Conservation (phyloP, 2,113 vertebrate species). For the Tetraodon nigroviridis region DNA sequence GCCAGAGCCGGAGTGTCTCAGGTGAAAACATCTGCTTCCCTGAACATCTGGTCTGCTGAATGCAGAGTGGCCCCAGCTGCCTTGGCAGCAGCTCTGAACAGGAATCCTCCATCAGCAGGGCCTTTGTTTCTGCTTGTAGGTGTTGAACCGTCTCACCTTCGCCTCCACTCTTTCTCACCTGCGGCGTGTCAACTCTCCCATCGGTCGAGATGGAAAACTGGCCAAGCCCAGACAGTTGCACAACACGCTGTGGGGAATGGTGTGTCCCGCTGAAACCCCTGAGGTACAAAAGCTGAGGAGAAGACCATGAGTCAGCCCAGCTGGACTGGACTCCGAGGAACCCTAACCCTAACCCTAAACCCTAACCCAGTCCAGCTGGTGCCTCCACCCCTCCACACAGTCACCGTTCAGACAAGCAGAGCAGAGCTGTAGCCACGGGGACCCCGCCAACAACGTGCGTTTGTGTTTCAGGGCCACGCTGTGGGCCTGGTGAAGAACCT, state of each 20-base stretch:
- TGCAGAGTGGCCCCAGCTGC: too few relatives aligned
- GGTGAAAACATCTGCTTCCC: constrained; percentile 62
- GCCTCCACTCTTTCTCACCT: constrained; percentile 95
- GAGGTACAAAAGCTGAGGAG: constrained; percentile 75
- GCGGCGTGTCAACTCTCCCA: constrained; percentile 92
- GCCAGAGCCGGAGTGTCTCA: constrained; percentile 96
- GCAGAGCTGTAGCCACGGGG: not conserved
- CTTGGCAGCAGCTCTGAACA: too few relatives aligned
- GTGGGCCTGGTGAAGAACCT: constrained; percentile 99
- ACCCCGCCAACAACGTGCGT: not conserved
- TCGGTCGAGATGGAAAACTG: constrained; percentile 94
- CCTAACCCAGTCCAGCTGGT: not conserved
- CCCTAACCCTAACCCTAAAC: too few relatives aligned
- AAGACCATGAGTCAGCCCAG: not conserved
- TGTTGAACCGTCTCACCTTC: constrained; percentile 95
- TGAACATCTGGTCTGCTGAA: not conserved
- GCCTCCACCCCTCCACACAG: not conserved
- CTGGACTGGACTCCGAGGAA: too few relatives aligned
- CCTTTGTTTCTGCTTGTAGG: constrained; percentile 65
- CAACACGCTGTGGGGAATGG: constrained; percentile 98
- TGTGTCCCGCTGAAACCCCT: constrained; percentile 97
- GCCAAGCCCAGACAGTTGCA: constrained; percentile 97
- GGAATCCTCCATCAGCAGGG: too few relatives aligned
- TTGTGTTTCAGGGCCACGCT: constrained; percentile 84
- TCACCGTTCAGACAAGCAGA: not conserved